A percentile compares a stretch with the other conserved stretches of the same genome.
Conservation (phyloP, 1,140 invertebrate species). For the Pogonomyrmex californicus region DNA sequence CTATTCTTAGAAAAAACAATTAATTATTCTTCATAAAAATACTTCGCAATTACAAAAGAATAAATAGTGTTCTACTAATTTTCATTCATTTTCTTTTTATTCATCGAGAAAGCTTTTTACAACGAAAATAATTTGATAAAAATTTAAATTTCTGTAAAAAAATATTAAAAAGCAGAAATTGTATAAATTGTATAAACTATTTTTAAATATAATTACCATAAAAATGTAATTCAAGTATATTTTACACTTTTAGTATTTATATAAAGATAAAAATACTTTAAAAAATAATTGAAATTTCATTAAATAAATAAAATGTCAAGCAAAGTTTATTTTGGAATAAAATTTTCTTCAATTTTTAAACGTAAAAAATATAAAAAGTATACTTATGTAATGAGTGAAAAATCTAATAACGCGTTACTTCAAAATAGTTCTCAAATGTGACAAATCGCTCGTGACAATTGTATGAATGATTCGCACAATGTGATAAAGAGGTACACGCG, state of each 20-base stretch:
- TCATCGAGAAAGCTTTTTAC: neutral
- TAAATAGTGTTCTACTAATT: neutral
- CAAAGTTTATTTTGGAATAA: neutral
- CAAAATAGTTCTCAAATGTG: neutral
- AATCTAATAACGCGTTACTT: neutral
- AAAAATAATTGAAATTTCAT: neutral
- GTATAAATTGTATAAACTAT: neutral
- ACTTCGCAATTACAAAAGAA: neutral
- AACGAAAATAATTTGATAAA: neutral
- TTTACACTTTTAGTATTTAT: neutral
- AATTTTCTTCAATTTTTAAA: neutral
- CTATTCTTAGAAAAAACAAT: neutral
- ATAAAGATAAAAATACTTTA: constrained; percentile 3
- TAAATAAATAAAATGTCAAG: neutral
- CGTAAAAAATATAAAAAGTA: neutral
- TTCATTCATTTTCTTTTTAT: neutral
- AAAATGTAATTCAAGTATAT: neutral
- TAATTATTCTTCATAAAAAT: neutral
- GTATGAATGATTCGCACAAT: neutral
- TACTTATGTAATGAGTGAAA: neutral
- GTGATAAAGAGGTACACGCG: neutral
- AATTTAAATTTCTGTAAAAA: constrained; percentile 17
- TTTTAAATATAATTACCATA: constrained; percentile 7
- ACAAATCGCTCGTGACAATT: neutral
- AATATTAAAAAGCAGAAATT: neutral